Conservation (phyloP, 2,797 vertebrate species). For the Sylvia borin region DNA sequence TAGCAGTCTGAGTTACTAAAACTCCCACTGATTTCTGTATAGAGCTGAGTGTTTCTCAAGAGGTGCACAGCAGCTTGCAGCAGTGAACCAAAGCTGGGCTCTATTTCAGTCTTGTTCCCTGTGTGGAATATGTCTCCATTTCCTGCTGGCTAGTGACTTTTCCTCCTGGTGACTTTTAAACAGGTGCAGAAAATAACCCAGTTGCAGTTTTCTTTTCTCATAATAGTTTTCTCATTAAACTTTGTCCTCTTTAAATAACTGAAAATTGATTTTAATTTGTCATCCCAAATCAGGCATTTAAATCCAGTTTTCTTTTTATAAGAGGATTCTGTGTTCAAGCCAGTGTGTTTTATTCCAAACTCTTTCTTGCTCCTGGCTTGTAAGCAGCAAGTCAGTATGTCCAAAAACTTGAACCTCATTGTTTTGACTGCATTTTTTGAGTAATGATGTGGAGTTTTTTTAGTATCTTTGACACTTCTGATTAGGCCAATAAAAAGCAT, state of each 20-base stretch:
- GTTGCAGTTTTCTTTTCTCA: neutral
- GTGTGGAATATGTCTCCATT: neutral
- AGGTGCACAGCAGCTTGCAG: neutral
- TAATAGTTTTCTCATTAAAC: neutral
- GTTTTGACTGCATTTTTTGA: constrained; percentile 40
- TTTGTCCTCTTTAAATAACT: neutral
- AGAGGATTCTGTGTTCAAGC: neutral
- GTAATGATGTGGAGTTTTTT: neutral
- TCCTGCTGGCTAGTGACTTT: neutral
- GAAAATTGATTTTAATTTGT: constrained; percentile 29
- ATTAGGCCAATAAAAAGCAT: constrained; percentile 1
- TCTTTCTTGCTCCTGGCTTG: neutral
- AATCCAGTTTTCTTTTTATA: neutral
- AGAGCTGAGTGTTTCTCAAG: constrained; percentile 3
- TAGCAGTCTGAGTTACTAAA: constrained; percentile 21
- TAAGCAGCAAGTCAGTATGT: constrained; percentile 7
- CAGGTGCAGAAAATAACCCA: neutral
- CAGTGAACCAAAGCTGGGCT: constrained; percentile 4
- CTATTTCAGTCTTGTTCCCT: neutral
- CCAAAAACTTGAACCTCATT: neutral
- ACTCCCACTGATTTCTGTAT: constrained; percentile 7
- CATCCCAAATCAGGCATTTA: neutral
- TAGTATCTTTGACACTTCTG: neutral
- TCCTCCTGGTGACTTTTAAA: neutral
- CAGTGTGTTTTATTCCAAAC: neutral